Evolutionary conservation across 2,797 vertebrate genomes (phyloP).

Genomic region (Octomys mimax): DNA sequence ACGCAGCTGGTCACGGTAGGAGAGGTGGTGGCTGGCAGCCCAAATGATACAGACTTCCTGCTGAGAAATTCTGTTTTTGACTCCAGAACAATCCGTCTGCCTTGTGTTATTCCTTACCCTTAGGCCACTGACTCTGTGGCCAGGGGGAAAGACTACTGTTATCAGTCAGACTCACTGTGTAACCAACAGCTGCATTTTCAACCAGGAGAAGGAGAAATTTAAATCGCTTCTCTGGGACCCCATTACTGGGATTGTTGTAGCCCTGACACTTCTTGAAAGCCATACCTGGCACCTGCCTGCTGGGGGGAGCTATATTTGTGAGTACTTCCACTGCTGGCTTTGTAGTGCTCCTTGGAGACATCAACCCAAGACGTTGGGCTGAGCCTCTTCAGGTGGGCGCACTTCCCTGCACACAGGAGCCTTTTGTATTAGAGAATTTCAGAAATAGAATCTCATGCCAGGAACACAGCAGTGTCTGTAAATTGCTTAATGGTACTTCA

Average conservation of each 20-base stretch:
- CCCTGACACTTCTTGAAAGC: not conserved
- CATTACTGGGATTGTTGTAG: not conserved
- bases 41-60: not conserved
- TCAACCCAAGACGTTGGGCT: not conserved
- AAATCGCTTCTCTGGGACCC: not conserved
- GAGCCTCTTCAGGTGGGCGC: not conserved
- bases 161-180: not conserved
- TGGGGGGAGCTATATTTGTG: not conserved
- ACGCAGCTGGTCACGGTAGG: not conserved
- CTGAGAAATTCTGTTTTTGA: not conserved
- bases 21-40: not conserved
- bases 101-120: not conserved
- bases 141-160: not conserved
- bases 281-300: not conserved
- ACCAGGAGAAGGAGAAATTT: not conserved
- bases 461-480: not conserved
- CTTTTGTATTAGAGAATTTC: not conserved
- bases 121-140: not conserved
- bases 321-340: not conserved
- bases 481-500: conserved; percentile 45
- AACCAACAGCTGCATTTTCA: not conserved
- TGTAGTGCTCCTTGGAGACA: not conserved
- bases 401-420: not conserved
- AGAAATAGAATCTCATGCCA: not conserved
- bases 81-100: not conserved